Base-by-base conservation (phyloP, 35 echinoderm and acorn worm species). In the Holothuria glaberrima region DNA sequence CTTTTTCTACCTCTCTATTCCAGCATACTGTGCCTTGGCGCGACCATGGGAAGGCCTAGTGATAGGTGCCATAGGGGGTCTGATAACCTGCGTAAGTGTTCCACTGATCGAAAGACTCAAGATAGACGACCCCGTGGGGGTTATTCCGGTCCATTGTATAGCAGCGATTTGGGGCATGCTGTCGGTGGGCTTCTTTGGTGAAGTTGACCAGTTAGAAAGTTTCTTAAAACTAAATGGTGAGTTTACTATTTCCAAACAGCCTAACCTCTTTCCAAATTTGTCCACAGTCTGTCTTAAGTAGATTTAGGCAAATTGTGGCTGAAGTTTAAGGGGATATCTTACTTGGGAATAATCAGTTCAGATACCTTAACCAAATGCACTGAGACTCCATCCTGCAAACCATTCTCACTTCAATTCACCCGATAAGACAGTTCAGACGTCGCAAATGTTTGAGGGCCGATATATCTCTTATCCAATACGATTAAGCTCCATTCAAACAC, bases 21-120 rank as follows among this genome's bases (percentile, higher is more conserved):
- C 75, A 98, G 96, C 96, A 4, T 90, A 92, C 36, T 98, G 96
- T 77, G 96, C 96, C 48, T 83, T 98, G 30, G 92, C 90, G 9
- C 86, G 86, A 28, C 96, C 96, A 0, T 98, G 90, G 93, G 70
- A 98, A 56, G 90, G 90, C 18, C 82, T 98, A 6, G 30, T 98
- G 0, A 98, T 98, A 27, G 96, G 96, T 48, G 32, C 52, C 12
- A 60, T 94, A 2, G 96, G 96, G 21, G 93, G 59, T 3, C 46
- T 92, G 1, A 90, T 98, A 22, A 91, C 92, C 20, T 94, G 93
- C 44, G 21, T 72, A 7, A 82, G 87, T 24, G 48, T 70, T n/a
- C 62, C 71, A 7, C 33, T 94, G 18, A 93, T 88, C 1, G 87
- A 86, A 22, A 92, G 87, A 36, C 48, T 98, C 25, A 72, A 90